These are phyloP conservation scores for Catonia carolina DNA, from an alignment of 2,888 invertebrate species.

Conservation along the genomic window DNA sequence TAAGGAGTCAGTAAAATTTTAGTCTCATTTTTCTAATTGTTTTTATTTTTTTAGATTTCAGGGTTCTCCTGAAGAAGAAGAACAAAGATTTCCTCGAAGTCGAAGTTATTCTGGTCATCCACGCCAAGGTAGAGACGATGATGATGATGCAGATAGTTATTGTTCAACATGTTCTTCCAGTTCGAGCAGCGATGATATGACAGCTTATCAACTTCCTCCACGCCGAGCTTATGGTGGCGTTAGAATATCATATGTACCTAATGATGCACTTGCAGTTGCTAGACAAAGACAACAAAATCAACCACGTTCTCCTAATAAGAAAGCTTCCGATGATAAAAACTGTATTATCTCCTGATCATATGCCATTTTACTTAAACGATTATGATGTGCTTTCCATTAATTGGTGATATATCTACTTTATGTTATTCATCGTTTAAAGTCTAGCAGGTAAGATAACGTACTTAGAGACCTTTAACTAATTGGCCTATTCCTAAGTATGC, in stretches of 20 bases:
- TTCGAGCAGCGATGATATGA: conserved; percentile 76
- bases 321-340: conserved; percentile 32
- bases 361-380: neutral
- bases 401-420: too few relatives aligned
- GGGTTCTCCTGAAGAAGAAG: conserved; percentile 43
- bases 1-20: too few relatives aligned
- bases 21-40: too few relatives aligned
- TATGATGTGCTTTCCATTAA: too few relatives aligned
- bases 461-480: too few relatives aligned
- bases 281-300: conserved; percentile 41
- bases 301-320: conserved; percentile 28
- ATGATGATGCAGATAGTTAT: conserved; percentile 67
- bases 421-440: too few relatives aligned
- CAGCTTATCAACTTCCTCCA: conserved; percentile 78
- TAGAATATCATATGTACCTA: conserved; percentile 86
- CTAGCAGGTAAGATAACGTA: too few relatives aligned
- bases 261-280: conserved; percentile 80
- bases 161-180: conserved; percentile 76
- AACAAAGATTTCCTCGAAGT: conserved; percentile 34
- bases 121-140: conserved; percentile 34
- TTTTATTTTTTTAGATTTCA: conserved; percentile 38
- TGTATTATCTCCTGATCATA: conserved; percentile 32
- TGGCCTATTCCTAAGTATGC: too few relatives aligned
- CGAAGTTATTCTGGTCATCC: conserved; percentile 44
- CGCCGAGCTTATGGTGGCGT: conserved; percentile 80